phyloP scores from a whole-genome alignment of 1,140 invertebrate genomes.

The Drosophila erecta region DNA sequence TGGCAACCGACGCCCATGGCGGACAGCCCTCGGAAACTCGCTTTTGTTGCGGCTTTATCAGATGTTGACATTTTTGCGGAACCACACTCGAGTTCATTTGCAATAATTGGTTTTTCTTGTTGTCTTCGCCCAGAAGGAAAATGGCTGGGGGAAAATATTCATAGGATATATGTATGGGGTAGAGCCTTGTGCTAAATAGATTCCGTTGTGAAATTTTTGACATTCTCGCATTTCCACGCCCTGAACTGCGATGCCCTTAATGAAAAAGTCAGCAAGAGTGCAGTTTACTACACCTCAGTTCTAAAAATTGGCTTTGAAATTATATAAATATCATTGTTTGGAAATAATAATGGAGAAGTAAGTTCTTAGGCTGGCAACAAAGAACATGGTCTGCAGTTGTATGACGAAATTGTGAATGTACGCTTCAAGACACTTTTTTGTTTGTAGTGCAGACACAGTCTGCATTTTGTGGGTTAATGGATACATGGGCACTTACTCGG shows the following conservation, averaged over 20 bases:
- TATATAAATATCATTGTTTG: background rate
- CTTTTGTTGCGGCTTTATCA: conserved; percentile 74
- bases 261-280: conserved; percentile 2
- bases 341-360: background rate
- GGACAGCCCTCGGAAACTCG: conserved; percentile 25
- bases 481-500: conserved; percentile 23
- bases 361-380: no score
- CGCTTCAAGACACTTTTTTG: background rate
- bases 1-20: conserved; percentile 1
- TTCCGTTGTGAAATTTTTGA: conserved; percentile 60
- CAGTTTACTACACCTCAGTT: background rate
- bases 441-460: conserved; percentile 18
- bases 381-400: no score
- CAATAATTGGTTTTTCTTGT: conserved; percentile 84
- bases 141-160: background rate
- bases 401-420: no score
- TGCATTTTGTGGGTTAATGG: conserved; percentile 57
- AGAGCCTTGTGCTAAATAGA: conserved; percentile 41
- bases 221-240: conserved; percentile 61
- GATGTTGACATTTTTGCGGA: conserved; percentile 83
- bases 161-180: background rate
- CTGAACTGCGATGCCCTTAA: conserved; percentile 22
- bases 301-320: background rate
- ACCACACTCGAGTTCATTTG: conserved; percentile 83
- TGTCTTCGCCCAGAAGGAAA: conserved; percentile 27